Conservation (phyloP, 2,888 invertebrate genomes). For the Drosophila austrosaltans region DNA sequence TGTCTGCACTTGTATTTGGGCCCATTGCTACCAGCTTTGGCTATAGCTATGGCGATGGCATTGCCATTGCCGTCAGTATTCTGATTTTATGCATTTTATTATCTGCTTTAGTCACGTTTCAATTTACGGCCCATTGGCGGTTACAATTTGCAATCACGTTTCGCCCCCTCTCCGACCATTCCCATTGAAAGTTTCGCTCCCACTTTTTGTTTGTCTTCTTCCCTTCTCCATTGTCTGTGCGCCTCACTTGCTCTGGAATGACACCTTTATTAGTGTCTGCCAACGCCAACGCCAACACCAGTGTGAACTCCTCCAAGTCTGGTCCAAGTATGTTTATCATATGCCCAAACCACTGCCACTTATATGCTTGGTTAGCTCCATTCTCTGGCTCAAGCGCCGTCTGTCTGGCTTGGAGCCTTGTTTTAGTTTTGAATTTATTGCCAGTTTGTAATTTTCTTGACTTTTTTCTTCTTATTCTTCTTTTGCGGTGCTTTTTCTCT, state of each 20-base stretch:
- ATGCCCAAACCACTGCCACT: constrained; percentile 67
- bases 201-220: constrained; percentile 51
- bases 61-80: constrained; percentile 59
- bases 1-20: constrained; percentile 59
- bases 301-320: constrained; percentile 36
- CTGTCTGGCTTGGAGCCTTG: constrained; percentile 51
- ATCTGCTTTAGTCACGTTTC: constrained; percentile 82
- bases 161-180: constrained; percentile 43
- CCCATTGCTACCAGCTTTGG: constrained; percentile 39
- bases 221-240: constrained; percentile 35
- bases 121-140: constrained; percentile 84
- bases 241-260: constrained; percentile 28
- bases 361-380: constrained; percentile 50
- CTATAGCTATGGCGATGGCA: constrained; percentile 5
- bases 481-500: constrained; percentile 24
- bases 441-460: constrained; percentile 66
- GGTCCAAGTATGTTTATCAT: constrained; percentile 69
- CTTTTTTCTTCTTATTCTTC: constrained; percentile 9
- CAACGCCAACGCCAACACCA: constrained; percentile 44
- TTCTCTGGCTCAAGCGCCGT: constrained; percentile 21
- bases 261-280: constrained; percentile 70
- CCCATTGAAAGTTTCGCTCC: constrained; percentile 22
- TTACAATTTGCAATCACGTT: constrained; percentile 83
- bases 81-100: constrained; percentile 81
- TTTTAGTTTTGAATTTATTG: constrained; percentile 80